phyloP scores from a whole-genome alignment of 2,888 invertebrate genomes.

The Linnaemya tessellans region DNA sequence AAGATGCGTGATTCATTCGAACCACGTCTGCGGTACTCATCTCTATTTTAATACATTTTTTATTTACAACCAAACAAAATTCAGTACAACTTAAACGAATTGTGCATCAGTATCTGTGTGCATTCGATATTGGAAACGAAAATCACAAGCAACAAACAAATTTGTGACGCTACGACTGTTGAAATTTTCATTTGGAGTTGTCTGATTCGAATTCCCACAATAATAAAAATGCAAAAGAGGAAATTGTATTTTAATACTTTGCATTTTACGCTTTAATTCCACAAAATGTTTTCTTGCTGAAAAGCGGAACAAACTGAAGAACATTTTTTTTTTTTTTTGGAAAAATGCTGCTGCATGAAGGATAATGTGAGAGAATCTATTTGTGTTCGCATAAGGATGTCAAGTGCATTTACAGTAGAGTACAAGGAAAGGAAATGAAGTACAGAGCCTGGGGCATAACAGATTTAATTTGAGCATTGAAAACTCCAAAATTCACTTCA shows the following conservation, averaged over 20 bases:
- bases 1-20: neutral
- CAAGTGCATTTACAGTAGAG: conserved; percentile 31
- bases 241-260: conserved; percentile 57
- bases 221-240: conserved; percentile 40
- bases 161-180: conserved; percentile 62
- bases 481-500: neutral
- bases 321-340: conserved; percentile 3
- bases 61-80: conserved; percentile 12
- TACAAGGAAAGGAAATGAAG: conserved; percentile 37
- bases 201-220: conserved; percentile 53
- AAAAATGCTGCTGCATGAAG: conserved; percentile 14
- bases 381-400: conserved; percentile 28
- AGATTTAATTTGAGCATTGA: neutral
- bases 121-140: conserved; percentile 9
- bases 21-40: neutral
- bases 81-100: conserved; percentile 3
- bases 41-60: neutral
- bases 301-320: conserved; percentile 60
- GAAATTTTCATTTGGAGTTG: conserved; percentile 12
- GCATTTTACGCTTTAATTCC: conserved; percentile 39
- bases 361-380: conserved; percentile 28
- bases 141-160: conserved; percentile 5
- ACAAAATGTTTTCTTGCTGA: conserved; percentile 52
- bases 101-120: neutral
- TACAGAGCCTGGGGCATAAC: conserved; percentile 18